These are phyloP conservation scores for Erythrolamprus reginae DNA, from an alignment of 2,113 vertebrate species.

Conservation along the genomic window DNA sequence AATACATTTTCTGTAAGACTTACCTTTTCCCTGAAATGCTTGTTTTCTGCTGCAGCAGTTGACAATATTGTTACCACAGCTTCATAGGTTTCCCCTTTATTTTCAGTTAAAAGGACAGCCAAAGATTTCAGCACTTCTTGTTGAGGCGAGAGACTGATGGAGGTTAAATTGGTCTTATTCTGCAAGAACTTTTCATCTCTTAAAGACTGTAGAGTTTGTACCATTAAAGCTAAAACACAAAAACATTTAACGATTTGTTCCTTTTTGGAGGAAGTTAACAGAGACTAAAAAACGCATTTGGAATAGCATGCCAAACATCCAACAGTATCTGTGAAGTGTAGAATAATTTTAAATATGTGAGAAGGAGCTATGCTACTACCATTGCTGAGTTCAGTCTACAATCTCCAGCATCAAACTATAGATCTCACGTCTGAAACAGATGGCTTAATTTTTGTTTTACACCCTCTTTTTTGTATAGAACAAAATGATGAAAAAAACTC, in stretches of 20 bases:
- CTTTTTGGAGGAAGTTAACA: neutral
- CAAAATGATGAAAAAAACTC: neutral
- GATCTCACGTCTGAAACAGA: neutral
- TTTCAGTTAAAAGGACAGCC: slow-evolving; percentile 80
- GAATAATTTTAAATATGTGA: neutral
- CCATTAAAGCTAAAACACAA: slow-evolving; percentile 69
- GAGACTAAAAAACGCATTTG: neutral
- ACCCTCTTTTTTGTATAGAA: neutral
- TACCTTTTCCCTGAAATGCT: slow-evolving; percentile 87
- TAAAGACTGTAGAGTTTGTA: slow-evolving; percentile 73
- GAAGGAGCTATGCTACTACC: neutral
- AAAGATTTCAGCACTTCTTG: slow-evolving; percentile 76
- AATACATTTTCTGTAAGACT: slow-evolving; percentile 11
- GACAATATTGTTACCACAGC: slow-evolving; percentile 75
- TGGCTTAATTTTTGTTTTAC: neutral
- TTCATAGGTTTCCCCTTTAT: slow-evolving; percentile 73
- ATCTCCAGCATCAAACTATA: neutral
- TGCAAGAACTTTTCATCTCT: slow-evolving; percentile 67
- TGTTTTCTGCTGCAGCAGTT: slow-evolving; percentile 71
- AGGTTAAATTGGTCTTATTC: slow-evolving; percentile 70
- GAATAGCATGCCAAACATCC: neutral
- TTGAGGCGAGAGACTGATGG: slow-evolving; percentile 72
- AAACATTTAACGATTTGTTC: neutral
- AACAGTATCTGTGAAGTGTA: neutral
- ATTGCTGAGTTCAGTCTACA: neutral